Conservation (phyloP, 2,113 vertebrate species). For the Oxyura jamaicensis region DNA sequence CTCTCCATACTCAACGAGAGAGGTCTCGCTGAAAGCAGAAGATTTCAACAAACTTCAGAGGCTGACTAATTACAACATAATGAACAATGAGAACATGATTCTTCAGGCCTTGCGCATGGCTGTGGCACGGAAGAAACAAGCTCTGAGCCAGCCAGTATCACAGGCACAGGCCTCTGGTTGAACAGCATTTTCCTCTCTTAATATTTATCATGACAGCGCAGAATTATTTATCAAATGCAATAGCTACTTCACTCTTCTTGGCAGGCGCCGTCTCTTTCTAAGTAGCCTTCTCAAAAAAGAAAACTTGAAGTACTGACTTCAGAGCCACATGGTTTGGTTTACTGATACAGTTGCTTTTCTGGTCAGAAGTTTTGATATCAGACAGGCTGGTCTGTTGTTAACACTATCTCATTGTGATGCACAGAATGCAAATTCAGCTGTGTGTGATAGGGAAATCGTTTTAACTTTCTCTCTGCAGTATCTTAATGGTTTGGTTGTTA, state of each 20-base stretch:
- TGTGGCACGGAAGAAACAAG: slow-evolving; percentile 59
- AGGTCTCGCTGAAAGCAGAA: slow-evolving; percentile 78
- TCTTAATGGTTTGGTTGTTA: not conserved
- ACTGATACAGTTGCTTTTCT: not conserved
- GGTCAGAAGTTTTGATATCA: not conserved
- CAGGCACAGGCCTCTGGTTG: slow-evolving; percentile 14
- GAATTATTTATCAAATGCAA: not conserved
- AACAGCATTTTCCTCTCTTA: not conserved
- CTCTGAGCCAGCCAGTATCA: not conserved
- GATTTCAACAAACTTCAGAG: slow-evolving; percentile 80
- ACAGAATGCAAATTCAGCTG: not conserved
- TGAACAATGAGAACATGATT: slow-evolving; percentile 77
- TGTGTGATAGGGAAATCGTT: not conserved
- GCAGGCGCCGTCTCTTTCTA: not conserved
- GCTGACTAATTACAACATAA: slow-evolving; percentile 81
- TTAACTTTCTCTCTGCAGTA: not conserved
- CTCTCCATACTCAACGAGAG: slow-evolving; percentile 79
- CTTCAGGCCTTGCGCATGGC: slow-evolving; percentile 65
- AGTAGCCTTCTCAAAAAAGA: not conserved
- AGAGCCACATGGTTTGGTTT: not conserved
- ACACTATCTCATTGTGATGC: not conserved
- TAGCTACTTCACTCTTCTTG: not conserved
- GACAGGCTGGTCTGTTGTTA: not conserved
- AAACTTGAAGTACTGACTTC: not conserved
- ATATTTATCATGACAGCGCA: not conserved